Conservation (phyloP, 2,113 vertebrate species). For the Chroicocephalus ridibundus region DNA sequence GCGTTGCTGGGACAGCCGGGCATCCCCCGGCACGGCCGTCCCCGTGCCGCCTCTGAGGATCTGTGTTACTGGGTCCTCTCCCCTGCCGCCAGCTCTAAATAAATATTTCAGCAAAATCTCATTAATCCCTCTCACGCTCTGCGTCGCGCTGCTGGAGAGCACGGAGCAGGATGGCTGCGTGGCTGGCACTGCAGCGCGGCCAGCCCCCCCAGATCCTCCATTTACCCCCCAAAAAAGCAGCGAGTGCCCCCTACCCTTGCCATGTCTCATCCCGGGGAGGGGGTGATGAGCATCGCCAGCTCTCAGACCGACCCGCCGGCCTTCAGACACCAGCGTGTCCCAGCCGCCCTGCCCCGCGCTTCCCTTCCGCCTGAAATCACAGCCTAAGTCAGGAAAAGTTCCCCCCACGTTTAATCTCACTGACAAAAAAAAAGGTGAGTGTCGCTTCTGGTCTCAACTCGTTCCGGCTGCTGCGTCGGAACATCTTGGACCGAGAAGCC, state of each 20-base stretch:
- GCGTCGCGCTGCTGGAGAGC: not conserved
- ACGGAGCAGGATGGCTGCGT: not conserved
- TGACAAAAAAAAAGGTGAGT: not conserved
- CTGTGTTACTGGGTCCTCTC: constrained; percentile 49
- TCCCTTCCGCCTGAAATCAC: not conserved
- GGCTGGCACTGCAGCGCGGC: not conserved
- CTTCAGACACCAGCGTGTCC: not conserved
- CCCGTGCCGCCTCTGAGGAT: not conserved
- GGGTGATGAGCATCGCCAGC: not conserved
- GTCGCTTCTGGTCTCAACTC: not conserved
- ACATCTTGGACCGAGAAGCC: not conserved
- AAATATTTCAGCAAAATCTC: not conserved
- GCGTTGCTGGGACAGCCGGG: not conserved
- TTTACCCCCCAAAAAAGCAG: not conserved
- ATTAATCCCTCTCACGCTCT: not conserved
- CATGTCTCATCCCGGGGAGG: rapidly evolving
- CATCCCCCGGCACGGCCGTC: not conserved
- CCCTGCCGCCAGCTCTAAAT: constrained; percentile 38
- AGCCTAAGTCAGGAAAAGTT: not conserved
- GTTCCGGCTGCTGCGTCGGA: not conserved
- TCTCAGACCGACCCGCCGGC: not conserved
- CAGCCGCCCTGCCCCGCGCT: not conserved
- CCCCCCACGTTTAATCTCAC: rapidly evolving
- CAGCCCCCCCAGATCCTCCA: rapidly evolving
- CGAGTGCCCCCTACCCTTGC: too few relatives aligned